phyloP scores from a whole-genome alignment of 2,888 invertebrate species.

The Hydraecia micacea region DNA sequence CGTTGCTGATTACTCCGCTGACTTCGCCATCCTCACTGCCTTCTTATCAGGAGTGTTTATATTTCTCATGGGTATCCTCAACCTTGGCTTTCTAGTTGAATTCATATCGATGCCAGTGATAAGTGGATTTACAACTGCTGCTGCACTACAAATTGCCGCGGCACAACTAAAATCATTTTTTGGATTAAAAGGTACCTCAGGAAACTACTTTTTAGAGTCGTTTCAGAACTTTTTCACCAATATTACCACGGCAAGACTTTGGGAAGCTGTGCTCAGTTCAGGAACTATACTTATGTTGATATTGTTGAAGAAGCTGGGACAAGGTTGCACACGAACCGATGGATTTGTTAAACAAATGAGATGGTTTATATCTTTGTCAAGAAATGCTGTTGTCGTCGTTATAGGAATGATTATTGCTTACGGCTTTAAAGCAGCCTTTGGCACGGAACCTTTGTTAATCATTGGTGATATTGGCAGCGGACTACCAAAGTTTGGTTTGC shows the following conservation, averaged over 20 bases:
- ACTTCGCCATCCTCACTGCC: constrained; percentile 93
- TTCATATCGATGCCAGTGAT: constrained; percentile 97
- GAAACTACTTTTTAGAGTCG: constrained; percentile 92
- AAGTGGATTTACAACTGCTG: constrained; percentile 95
- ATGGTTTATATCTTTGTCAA: constrained; percentile 92
- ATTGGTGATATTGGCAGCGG: constrained; percentile 93
- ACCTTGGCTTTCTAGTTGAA: constrained; percentile 95
- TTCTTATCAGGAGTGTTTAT: constrained; percentile 94
- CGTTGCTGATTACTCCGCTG: constrained; percentile 91
- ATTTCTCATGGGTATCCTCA: constrained; percentile 92
- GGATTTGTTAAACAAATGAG: constrained; percentile 86
- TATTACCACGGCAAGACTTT: constrained; percentile 90
- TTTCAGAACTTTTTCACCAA: constrained; percentile 91
- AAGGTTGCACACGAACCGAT: constrained; percentile 87
- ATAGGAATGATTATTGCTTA: constrained; percentile 92
- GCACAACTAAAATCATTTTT: constrained; percentile 94
- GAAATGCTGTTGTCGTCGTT: constrained; percentile 95
- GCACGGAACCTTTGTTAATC: constrained; percentile 91
- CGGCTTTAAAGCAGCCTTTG: constrained; percentile 73
- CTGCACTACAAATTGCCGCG: constrained; percentile 95
- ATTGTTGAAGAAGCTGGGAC: constrained; percentile 91
- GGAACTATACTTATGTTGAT: constrained; percentile 91
- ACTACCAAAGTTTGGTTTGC: constrained; percentile 92
- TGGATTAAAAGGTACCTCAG: constrained; percentile 91
- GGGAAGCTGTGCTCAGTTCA: constrained; percentile 93